Conservation (phyloP, 2,797 vertebrate species). For the Alouatta caraya region DNA sequence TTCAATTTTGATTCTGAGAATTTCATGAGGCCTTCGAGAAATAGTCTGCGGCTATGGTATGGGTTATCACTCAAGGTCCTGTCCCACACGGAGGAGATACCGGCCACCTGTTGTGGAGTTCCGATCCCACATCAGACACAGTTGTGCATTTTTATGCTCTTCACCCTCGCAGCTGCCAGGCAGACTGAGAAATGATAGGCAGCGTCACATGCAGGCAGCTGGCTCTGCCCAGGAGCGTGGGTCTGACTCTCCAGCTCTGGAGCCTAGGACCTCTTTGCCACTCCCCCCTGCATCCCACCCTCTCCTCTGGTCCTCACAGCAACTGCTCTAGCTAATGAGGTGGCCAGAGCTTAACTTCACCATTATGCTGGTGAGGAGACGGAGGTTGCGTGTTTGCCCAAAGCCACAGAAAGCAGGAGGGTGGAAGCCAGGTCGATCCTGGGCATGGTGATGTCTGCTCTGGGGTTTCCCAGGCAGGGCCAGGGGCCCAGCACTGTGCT, state of each 20-base stretch:
- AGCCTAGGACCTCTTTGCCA: not conserved
- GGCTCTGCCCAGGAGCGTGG: not conserved
- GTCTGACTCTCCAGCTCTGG: too few relatives aligned
- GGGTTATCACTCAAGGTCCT: not conserved
- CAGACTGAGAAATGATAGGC: not conserved
- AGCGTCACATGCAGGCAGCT: accelerated
- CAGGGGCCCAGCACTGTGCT: not conserved
- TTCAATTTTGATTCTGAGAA: not conserved
- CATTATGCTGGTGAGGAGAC: accelerated
- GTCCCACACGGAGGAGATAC: accelerated
- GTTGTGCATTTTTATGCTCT: not conserved
- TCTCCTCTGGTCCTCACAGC: not conserved
- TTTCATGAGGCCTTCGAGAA: not conserved
- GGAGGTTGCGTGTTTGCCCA: not conserved
- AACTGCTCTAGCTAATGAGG: not conserved
- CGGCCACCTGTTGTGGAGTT: accelerated
- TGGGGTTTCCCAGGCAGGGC: not conserved
- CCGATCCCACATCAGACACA: not conserved
- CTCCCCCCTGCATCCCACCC: not conserved
- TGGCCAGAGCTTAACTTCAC: not conserved
- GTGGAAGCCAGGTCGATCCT: not conserved
- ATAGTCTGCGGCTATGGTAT: not conserved
- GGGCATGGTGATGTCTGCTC: accelerated
- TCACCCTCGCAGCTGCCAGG: not conserved
- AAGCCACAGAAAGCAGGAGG: accelerated